These are phyloP conservation scores for Oscheius onirici DNA, from an alignment of 2,888 invertebrate species.

Conservation along the genomic window DNA sequence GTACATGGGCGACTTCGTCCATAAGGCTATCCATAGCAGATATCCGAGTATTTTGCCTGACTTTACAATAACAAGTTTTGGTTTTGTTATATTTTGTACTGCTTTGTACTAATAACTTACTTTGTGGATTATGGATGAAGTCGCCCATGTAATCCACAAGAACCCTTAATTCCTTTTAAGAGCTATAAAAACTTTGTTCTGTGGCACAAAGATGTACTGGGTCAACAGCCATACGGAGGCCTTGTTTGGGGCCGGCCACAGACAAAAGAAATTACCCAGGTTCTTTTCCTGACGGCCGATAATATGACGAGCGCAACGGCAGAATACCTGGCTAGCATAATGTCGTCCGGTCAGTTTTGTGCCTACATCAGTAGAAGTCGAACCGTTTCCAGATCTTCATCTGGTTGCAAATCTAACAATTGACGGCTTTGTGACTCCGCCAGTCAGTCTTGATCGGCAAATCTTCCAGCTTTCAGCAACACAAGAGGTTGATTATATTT, in stretches of 20 bases:
- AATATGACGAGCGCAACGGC: slow-evolving; percentile 42
- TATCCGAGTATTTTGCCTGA: too few species aligned
- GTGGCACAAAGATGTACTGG: slow-evolving; percentile 31
- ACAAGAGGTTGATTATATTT: slow-evolving; percentile 13
- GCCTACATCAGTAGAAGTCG: neutral
- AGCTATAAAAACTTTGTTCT: slow-evolving; percentile 38
- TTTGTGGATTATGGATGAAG: too few species aligned
- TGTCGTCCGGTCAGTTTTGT: slow-evolving; percentile 40
- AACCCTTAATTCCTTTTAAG: slow-evolving; percentile 33
- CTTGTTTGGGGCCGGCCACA: slow-evolving; percentile 36
- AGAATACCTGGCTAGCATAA: slow-evolving; percentile 42
- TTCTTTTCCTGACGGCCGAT: slow-evolving; percentile 45
- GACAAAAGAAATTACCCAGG: slow-evolving; percentile 33
- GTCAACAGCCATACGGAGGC: slow-evolving; percentile 29
- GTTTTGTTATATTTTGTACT: too few species aligned
- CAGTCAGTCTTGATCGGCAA: slow-evolving; percentile 30
- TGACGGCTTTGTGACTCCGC: slow-evolving; percentile 37
- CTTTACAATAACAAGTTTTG: neutral
- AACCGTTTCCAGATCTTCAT: slow-evolving; percentile 40
- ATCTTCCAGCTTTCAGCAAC: slow-evolving; percentile 18
- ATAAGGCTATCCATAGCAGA: too few species aligned
- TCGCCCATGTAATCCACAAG: too few species aligned
- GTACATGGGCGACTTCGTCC: too few species aligned
- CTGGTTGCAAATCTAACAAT: slow-evolving; percentile 46
- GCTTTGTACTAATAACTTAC: too few species aligned